Evolutionary conservation across 1,140 invertebrate genomes (phyloP).

Genomic region (Lordiphosa clarofinis): DNA sequence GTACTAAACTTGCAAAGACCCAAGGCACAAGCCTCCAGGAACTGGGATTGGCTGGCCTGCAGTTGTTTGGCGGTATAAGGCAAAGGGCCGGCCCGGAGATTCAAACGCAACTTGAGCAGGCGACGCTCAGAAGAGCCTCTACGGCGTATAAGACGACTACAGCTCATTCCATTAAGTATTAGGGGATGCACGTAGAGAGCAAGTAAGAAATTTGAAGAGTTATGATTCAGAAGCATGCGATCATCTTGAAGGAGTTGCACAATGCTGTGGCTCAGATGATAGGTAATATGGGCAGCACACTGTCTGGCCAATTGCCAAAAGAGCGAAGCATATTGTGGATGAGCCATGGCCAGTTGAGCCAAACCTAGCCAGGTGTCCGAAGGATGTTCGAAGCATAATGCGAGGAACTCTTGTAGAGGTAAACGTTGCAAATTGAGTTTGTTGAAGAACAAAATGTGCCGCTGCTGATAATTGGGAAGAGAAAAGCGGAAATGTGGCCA

Average conservation of each 20-base stretch:
- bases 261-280: background rate
- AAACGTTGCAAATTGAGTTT: background rate
- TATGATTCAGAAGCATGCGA: background rate
- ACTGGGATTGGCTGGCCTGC: slow-evolving; percentile 1
- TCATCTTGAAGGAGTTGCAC: slow-evolving; percentile 13
- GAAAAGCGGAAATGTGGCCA: background rate
- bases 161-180: slow-evolving; percentile 14
- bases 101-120: background rate
- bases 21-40: slow-evolving; percentile 8
- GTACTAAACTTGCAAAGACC: slow-evolving; percentile 12
- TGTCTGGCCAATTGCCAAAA: slow-evolving; percentile 11
- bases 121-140: background rate
- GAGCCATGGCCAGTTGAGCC: slow-evolving; percentile 29
- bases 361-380: slow-evolving; percentile 27
- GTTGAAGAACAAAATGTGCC: slow-evolving; percentile 35
- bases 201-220: background rate
- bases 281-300: slow-evolving; percentile 9
- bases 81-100: background rate
- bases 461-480: background rate
- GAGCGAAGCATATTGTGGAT: slow-evolving; percentile 4
- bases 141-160: background rate
- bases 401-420: slow-evolving; percentile 8
- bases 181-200: slow-evolving; percentile 20
- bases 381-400: slow-evolving; percentile 30
- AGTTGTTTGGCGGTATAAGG: slow-evolving; percentile 15